Percentiles rank a stretch among this genome's conserved stretches.
These are phyloP conservation scores for Diarsia brunnea DNA, from an alignment of 2,888 invertebrate species.

Conservation along the genomic window DNA sequence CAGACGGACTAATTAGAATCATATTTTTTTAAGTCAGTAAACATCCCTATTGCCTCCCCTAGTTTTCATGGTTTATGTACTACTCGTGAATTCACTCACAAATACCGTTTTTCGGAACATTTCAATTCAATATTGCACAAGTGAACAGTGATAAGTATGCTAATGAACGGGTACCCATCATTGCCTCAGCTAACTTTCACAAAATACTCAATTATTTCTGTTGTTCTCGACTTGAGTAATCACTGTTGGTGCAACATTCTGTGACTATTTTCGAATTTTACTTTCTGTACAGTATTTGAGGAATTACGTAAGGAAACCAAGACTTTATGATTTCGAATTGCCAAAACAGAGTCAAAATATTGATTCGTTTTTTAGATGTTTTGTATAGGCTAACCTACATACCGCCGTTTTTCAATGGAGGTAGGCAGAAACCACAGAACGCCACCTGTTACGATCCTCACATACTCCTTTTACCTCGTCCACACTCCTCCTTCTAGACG, in stretches of 20 bases:
- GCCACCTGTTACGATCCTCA: no score
- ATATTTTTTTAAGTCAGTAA: no score
- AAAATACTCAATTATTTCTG: constrained; percentile 38
- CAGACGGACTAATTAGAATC: no score
- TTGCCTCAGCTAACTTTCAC: constrained; percentile 47
- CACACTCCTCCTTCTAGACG: no score
- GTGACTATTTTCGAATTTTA: constrained; percentile 11
- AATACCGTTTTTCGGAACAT: constrained; percentile 1
- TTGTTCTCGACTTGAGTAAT: constrained; percentile 29
- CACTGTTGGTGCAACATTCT: constrained; percentile 1
- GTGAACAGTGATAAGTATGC: constrained; percentile 30
- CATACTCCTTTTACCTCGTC: no score
- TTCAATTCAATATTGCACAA: constrained; percentile 21
- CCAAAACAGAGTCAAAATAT: not conserved
- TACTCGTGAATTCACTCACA: not conserved
- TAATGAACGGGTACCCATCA: constrained; percentile 37
- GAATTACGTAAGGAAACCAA: constrained; percentile 11
- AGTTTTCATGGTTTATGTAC: no score
- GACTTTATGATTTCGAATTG: not conserved
- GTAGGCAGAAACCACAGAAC: no score
- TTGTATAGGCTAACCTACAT: not conserved
- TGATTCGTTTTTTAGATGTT: not conserved
- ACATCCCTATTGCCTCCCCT: no score
- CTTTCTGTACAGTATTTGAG: constrained; percentile 23
- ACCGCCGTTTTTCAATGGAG: no score